Percentiles rank a stretch among this genome's conserved stretches.
Evolutionary conservation across 2,797 vertebrate genomes (phyloP).

Genomic region (Danio tinwini): DNA sequence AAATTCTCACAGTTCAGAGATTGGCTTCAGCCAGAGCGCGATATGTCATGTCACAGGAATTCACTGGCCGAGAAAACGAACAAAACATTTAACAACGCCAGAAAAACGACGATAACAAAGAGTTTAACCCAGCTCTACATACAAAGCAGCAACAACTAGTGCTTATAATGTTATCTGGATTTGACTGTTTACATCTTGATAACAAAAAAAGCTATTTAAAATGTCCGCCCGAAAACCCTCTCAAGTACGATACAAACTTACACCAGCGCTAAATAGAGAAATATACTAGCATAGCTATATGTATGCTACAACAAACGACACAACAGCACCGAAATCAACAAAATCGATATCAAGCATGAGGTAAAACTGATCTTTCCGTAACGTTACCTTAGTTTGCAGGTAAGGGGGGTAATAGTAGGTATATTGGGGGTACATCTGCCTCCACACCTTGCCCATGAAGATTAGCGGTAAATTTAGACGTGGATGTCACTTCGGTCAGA

Average conservation of each 20-base stretch:
- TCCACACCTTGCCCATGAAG: constrained; percentile 90
- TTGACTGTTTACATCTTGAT: not conserved
- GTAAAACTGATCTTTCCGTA: constrained; percentile 52
- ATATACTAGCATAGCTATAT: not conserved
- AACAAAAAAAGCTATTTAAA: not conserved
- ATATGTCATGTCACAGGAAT: constrained; percentile 52
- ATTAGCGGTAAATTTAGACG: constrained; percentile 77
- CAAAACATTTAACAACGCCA: constrained; percentile 30
- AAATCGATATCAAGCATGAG: not conserved
- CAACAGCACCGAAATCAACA: not conserved
- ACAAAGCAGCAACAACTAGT: not conserved
- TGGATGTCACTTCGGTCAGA: constrained; percentile 72
- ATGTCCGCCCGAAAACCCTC: constrained; percentile 8
- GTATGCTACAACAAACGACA: not conserved
- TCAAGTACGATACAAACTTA: constrained; percentile 19
- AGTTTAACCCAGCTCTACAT: not conserved
- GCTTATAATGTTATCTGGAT: no score
- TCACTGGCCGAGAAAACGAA: constrained; percentile 21
- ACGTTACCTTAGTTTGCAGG: constrained; percentile 87
- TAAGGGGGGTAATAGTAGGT: constrained; percentile 88
- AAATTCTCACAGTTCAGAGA: not conserved
- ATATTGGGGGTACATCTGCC: constrained; percentile 90
- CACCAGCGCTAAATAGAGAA: not conserved
- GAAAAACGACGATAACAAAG: constrained; percentile 5
- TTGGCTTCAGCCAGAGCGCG: constrained; percentile 6